Evolutionary conservation across 2,888 invertebrate species (phyloP).

Genomic region (Napeogenes inachia): DNA sequence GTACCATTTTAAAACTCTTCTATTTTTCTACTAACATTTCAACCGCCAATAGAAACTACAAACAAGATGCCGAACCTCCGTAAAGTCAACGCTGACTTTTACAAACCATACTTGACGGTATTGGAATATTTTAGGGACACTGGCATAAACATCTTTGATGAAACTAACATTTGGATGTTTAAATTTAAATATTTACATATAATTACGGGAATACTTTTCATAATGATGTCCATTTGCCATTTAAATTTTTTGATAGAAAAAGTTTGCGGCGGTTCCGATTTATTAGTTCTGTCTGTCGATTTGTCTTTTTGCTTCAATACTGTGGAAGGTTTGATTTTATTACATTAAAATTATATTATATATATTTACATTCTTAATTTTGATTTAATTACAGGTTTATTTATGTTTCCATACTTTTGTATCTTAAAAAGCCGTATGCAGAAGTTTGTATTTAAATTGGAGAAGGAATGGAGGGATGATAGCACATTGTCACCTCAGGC

Average conservation of each 20-base stretch:
- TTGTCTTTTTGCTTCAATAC: conserved; percentile 24
- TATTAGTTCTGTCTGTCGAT: conserved; percentile 27
- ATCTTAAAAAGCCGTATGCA: conserved; percentile 25
- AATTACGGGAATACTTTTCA: conserved; percentile 18
- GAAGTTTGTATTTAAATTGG: conserved; percentile 25
- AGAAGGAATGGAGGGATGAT: conserved; percentile 26
- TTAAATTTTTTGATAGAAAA: conserved; percentile 22
- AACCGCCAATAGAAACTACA: neutral
- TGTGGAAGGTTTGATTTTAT: conserved; percentile 23
- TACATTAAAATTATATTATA: neutral
- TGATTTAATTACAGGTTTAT: conserved; percentile 16
- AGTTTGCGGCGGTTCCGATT: conserved; percentile 14
- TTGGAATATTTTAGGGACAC: conserved; percentile 25
- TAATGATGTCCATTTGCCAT: conserved; percentile 16
- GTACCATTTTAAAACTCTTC: no score
- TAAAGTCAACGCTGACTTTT: conserved; percentile 24
- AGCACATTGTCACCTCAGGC: conserved; percentile 16
- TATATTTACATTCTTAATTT: neutral
- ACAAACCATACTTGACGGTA: conserved; percentile 26
- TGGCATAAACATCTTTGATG: conserved; percentile 29
- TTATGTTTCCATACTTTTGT: conserved; percentile 22
- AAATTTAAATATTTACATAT: conserved; percentile 22
- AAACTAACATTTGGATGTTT: conserved; percentile 15
- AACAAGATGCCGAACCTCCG: conserved; percentile 24
- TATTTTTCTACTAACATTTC: neutral